These are phyloP conservation scores for Lithosia quadra DNA, from an alignment of 2,888 invertebrate species.

Conservation along the genomic window DNA sequence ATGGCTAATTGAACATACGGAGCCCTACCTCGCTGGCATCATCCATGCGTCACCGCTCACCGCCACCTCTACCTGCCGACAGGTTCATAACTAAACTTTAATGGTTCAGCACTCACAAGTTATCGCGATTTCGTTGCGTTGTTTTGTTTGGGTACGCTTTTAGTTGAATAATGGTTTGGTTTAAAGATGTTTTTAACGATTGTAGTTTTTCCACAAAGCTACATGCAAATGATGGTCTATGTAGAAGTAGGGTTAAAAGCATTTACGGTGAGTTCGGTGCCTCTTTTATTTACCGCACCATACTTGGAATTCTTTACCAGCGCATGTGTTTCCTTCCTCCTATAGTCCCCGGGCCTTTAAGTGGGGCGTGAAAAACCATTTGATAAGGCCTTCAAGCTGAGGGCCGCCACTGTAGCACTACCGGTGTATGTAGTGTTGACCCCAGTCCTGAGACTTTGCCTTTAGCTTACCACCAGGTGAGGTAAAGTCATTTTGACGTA, in stretches of 20 bases:
- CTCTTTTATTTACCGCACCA: too few relatives aligned
- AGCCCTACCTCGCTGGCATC: slow-evolving; percentile 15
- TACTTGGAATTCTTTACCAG: too few relatives aligned
- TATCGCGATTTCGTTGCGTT: slow-evolving; percentile 6
- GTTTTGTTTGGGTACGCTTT: slow-evolving; percentile 2
- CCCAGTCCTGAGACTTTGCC: too few relatives aligned
- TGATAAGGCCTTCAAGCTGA: too few relatives aligned
- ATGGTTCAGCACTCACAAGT: slow-evolving; percentile 3
- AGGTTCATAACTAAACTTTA: slow-evolving; percentile 6
- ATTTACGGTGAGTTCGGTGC: not conserved
- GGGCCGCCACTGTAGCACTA: too few relatives aligned
- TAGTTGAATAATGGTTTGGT: not conserved
- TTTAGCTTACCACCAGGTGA: too few relatives aligned
- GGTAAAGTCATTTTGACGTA: too few relatives aligned
- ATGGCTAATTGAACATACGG: not conserved
- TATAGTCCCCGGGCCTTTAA: too few relatives aligned
- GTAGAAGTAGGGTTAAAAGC: not conserved
- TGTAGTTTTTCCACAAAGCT: not conserved
- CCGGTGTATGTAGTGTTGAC: too few relatives aligned
- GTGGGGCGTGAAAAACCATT: too few relatives aligned
- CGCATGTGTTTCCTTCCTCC: too few relatives aligned
- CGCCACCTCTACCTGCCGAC: not conserved
- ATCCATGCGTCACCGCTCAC: slow-evolving; percentile 20
- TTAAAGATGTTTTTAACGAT: not conserved
- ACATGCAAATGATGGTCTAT: not conserved